Percentiles rank a stretch among this genome's conserved stretches.
phyloP scores from a whole-genome alignment of 1,140 invertebrate species.

The Papilio machaon region DNA sequence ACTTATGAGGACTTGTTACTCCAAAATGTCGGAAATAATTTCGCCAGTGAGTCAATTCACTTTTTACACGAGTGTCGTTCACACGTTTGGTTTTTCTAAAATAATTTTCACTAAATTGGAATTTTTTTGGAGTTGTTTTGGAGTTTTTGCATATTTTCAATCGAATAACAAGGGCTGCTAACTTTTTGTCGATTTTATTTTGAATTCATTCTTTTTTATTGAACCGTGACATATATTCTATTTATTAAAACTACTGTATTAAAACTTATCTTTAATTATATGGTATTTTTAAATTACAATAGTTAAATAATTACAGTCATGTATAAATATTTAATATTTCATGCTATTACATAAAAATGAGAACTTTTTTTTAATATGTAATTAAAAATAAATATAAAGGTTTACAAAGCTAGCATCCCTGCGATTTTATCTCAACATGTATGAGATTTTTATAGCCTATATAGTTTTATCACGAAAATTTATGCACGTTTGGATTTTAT shows the following conservation, averaged over 20 bases:
- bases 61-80: constrained; percentile 28
- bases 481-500: constrained; percentile 34
- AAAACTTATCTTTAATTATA: too few species aligned
- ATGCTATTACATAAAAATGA: too few species aligned
- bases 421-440: constrained; percentile 31
- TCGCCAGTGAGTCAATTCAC: constrained; percentile 69
- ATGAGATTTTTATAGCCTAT: constrained; percentile 23
- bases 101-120: constrained; percentile 23
- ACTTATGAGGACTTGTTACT: constrained; percentile 57
- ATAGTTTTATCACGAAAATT: constrained; percentile 32
- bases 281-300: too few species aligned
- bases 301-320: too few species aligned
- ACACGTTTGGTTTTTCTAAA: background rate
- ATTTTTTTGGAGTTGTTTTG: background rate
- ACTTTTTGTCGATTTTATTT: background rate
- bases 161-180: constrained; percentile 26
- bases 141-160: background rate
- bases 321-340: too few species aligned
- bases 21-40: constrained; percentile 62
- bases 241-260: background rate
- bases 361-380: background rate
- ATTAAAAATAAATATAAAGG: background rate
- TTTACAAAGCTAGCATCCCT: constrained; percentile 24
- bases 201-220: background rate
- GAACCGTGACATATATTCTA: background rate